Percentiles rank a stretch among this genome's conserved stretches.
Evolutionary conservation across 2,113 vertebrate genomes (phyloP).

Genomic region (Lophura nycthemera): DNA sequence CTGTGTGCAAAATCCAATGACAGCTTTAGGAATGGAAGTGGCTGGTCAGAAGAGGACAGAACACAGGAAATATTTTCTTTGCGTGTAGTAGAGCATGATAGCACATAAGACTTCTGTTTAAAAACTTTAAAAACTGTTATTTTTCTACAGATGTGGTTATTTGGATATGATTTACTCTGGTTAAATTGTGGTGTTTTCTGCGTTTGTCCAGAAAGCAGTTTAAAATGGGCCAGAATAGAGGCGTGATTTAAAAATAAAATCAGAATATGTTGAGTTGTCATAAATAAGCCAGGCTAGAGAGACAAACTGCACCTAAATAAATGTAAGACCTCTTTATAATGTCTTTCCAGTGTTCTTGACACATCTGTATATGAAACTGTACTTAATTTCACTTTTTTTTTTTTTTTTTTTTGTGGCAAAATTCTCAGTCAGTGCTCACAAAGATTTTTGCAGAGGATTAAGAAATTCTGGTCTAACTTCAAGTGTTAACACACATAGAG

Average conservation of each 20-base stretch:
- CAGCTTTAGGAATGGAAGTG: not conserved
- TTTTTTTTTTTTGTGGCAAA: not conserved
- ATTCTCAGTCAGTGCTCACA: not conserved
- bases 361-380: not conserved
- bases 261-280: not conserved
- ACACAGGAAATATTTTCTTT: not conserved
- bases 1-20: not conserved
- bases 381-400: not conserved
- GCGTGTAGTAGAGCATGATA: accelerated
- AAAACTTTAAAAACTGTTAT: not conserved
- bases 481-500: not conserved
- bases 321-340: not conserved
- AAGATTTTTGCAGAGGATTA: not conserved
- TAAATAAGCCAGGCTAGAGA: not conserved
- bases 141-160: not conserved
- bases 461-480: too few relatives aligned
- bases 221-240: not conserved
- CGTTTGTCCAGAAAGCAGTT: not conserved
- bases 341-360: not conserved
- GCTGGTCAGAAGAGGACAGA: not conserved
- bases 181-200: not conserved
- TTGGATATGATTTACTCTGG: not conserved
- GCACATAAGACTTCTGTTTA: too few relatives aligned
- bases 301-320: too few relatives aligned
- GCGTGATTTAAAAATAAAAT: too few relatives aligned